Percentiles rank a stretch among this genome's conserved stretches.
Conservation (phyloP, 2,888 invertebrate species). For the Pterobdella sp. region DNA sequence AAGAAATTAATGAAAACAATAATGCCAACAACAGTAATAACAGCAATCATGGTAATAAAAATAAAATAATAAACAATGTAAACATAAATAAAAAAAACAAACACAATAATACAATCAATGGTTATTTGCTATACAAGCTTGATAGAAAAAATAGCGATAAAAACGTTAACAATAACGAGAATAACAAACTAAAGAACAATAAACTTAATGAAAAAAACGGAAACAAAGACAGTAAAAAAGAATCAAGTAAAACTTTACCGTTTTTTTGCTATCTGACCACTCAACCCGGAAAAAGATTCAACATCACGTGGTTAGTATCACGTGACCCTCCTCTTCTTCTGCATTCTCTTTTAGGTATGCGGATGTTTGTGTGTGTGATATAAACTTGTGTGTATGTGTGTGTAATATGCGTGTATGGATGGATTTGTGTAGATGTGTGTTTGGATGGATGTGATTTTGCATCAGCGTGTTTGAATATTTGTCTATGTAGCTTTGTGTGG, state of each 20-base stretch:
- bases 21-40: neutral
- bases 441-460: no score
- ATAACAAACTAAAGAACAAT: neutral
- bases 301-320: slow-evolving; percentile 10
- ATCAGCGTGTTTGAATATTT: no score
- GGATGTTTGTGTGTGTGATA: neutral
- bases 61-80: neutral
- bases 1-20: neutral
- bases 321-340: slow-evolving; percentile 5
- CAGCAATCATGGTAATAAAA: neutral
- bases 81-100: slow-evolving; percentile 3
- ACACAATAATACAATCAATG: neutral
- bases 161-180: neutral
- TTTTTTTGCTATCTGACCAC: slow-evolving; percentile 11
- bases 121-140: slow-evolving; percentile 11
- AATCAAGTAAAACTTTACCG: no score
- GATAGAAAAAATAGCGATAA: neutral
- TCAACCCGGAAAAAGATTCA: neutral
- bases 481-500: neutral
- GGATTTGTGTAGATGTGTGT: no score
- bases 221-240: neutral
- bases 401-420: neutral
- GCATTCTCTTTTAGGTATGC: slow-evolving; percentile 3
- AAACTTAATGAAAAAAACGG: neutral
- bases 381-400: neutral